Conservation (phyloP, 1,140 invertebrate species). For the Laodelphax striatellus region DNA sequence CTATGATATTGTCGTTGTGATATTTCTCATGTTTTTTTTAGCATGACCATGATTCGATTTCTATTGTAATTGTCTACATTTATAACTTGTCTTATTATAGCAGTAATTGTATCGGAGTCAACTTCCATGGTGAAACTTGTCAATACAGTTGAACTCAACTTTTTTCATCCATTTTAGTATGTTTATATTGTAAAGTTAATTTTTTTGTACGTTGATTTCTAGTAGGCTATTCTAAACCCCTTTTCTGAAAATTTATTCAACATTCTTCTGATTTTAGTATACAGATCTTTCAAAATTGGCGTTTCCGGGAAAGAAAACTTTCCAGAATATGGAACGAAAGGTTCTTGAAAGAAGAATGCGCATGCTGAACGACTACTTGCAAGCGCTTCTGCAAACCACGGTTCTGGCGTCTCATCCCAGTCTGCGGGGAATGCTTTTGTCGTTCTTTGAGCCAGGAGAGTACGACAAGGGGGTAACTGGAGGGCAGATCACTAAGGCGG, state of each 20-base stretch:
- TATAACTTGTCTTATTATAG: no score
- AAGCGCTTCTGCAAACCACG: constrained; percentile 49
- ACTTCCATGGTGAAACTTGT: no score
- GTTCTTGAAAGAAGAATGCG: constrained; percentile 79
- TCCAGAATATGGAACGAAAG: constrained; percentile 80
- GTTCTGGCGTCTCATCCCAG: constrained; percentile 50
- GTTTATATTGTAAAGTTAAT: no score
- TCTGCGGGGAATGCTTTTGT: constrained; percentile 53
- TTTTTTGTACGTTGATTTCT: no score
- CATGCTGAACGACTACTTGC: constrained; percentile 74
- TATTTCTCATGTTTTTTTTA: no score
- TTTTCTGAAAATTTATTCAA: constrained; percentile 5
- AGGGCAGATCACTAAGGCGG: constrained; percentile 44
- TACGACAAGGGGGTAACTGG: constrained; percentile 55
- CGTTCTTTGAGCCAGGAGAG: constrained; percentile 68
- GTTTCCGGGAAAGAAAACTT: constrained; percentile 87
- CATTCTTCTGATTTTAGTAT: constrained; percentile 44
- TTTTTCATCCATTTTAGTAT: no score
- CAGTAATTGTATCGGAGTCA: no score
- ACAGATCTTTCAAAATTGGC: constrained; percentile 62
- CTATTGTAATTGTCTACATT: no score
- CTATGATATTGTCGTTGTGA: no score
- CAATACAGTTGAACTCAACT: no score
- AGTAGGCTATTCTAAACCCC: no score
- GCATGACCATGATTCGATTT: no score